Evolutionary conservation across 2,888 invertebrate genomes (phyloP).

Genomic region (Scaptomyza parva): DNA sequence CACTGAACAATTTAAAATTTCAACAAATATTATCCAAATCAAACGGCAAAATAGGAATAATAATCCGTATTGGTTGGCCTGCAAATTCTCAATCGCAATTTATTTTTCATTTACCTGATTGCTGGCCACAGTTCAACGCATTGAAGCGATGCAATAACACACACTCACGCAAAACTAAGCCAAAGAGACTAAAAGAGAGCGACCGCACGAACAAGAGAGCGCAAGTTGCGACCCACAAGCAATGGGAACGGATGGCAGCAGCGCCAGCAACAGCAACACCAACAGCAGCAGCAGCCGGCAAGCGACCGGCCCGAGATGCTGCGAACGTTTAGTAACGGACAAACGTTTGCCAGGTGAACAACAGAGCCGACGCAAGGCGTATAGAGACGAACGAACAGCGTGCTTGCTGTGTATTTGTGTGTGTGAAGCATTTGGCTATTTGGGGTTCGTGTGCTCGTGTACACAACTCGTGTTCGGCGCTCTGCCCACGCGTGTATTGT

Average conservation of each 20-base stretch:
- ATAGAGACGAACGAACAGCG: slow-evolving; percentile 29
- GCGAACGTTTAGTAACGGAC: slow-evolving; percentile 58
- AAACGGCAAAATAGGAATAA: neutral
- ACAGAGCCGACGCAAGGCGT: slow-evolving; percentile 51
- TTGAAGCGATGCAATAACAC: slow-evolving; percentile 19
- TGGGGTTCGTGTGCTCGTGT: slow-evolving; percentile 25
- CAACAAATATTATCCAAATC: neutral
- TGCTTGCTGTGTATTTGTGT: slow-evolving; percentile 22
- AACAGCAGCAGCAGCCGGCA: slow-evolving; percentile 46
- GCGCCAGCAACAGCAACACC: slow-evolving; percentile 12
- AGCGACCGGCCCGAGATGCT: slow-evolving; percentile 53
- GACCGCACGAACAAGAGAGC: slow-evolving; percentile 37
- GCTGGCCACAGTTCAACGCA: slow-evolving; percentile 32
- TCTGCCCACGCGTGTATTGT: slow-evolving; percentile 46
- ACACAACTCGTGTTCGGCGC: slow-evolving; percentile 30
- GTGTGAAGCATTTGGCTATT: slow-evolving; percentile 23
- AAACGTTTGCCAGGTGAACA: slow-evolving; percentile 74
- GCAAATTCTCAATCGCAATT: neutral
- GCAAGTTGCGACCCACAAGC: slow-evolving; percentile 46
- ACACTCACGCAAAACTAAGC: slow-evolving; percentile 17
- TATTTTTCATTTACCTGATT: neutral
- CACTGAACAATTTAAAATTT: too few species aligned
- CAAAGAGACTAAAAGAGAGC: slow-evolving; percentile 19
- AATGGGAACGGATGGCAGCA: slow-evolving; percentile 8
- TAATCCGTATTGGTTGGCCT: neutral